Evolutionary conservation across 2,797 vertebrate genomes (phyloP).

Genomic region (Acanthornis magna): DNA sequence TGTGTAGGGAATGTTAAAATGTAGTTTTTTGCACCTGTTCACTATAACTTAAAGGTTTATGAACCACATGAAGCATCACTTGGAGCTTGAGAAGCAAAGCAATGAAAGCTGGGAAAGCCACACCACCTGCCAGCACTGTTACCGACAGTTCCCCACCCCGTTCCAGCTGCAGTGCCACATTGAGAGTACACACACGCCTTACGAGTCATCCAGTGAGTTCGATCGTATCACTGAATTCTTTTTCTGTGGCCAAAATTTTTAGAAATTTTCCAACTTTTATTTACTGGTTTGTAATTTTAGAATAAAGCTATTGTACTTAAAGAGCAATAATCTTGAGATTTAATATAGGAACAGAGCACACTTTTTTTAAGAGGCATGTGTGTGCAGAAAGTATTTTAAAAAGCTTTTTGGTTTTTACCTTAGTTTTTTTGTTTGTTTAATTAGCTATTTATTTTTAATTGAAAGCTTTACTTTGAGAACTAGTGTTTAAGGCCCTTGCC

Average conservation of each 20-base stretch:
- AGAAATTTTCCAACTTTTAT: not conserved
- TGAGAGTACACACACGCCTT: slow-evolving; percentile 93
- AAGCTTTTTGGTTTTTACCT: rapidly evolving
- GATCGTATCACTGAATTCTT: not conserved
- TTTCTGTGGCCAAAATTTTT: not conserved
- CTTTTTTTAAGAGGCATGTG: not conserved
- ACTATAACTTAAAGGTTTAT: slow-evolving; percentile 86
- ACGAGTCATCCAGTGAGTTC: slow-evolving; percentile 91
- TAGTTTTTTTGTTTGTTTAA: not conserved
- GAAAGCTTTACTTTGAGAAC: not conserved
- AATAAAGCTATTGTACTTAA: not conserved
- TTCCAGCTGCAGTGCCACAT: slow-evolving; percentile 99
- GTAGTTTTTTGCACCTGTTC: slow-evolving; percentile 19
- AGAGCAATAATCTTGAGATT: not conserved
- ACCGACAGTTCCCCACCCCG: slow-evolving; percentile 93
- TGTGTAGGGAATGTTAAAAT: not conserved
- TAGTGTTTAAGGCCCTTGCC: not conserved
- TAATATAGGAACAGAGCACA: not conserved
- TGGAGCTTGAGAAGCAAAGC: slow-evolving; percentile 98
- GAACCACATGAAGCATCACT: slow-evolving; percentile 99
- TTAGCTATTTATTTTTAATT: not conserved
- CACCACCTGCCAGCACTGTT: slow-evolving; percentile 98
- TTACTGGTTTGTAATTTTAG: not conserved
- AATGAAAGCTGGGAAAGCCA: slow-evolving; percentile 98
- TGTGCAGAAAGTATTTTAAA: not conserved